Percentiles rank a stretch among this genome's conserved stretches.
phyloP scores from a whole-genome alignment of 2,113 vertebrate species.

The Tamias sibiricus region DNA sequence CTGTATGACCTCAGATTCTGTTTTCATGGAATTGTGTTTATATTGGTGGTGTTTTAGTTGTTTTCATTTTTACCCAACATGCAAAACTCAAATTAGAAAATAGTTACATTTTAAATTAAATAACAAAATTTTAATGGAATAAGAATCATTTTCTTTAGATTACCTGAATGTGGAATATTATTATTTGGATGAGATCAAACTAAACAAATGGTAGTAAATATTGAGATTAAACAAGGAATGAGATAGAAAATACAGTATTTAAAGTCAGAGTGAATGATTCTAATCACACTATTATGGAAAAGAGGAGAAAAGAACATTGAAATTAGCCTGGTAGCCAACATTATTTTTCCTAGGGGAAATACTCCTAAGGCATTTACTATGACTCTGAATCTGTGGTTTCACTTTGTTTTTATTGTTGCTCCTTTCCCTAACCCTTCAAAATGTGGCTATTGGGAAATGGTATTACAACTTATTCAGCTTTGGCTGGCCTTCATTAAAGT shows the following conservation, averaged over 20 bases:
- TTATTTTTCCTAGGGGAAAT: not conserved
- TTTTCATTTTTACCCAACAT: not conserved
- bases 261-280: slow-evolving; percentile 6
- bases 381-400: not conserved
- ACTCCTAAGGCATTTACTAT: not conserved
- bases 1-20: not conserved
- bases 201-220: slow-evolving; percentile 51
- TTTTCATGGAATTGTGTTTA: not conserved
- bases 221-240: slow-evolving; percentile 23
- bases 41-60: not conserved
- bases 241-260: not conserved
- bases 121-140: not conserved
- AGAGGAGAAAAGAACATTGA: not conserved
- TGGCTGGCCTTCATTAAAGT: slow-evolving; percentile 69
- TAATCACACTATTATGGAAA: slow-evolving; percentile 24
- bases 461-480: slow-evolving; percentile 19
- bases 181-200: slow-evolving; percentile 1
- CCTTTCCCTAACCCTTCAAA: slow-evolving; percentile 24
- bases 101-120: slow-evolving; percentile 12
- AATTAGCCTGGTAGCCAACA: not conserved
- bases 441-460: slow-evolving; percentile 6
- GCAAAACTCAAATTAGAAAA: slow-evolving; percentile 16
- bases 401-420: slow-evolving; percentile 48
- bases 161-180: not conserved
- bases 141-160: slow-evolving; percentile 24